Evolutionary conservation across 2,797 vertebrate species (phyloP), one percentile per base, ranked within the genome.

Genomic region (Premnoplex brunnescens): DNA sequence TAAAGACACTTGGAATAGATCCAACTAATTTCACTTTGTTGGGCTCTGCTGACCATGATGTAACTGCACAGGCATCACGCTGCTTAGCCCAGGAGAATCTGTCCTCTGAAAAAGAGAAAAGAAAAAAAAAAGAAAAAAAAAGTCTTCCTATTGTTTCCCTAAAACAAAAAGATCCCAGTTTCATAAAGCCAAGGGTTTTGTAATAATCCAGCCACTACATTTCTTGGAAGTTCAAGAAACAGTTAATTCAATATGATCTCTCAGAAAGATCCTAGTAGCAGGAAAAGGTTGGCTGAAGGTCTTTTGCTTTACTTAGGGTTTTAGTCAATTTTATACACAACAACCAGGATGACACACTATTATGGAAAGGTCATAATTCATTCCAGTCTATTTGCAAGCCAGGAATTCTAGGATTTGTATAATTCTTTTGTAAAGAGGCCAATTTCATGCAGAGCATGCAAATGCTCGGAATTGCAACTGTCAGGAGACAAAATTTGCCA

Each of bases 281-380:
- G 51, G 78, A 90, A 43, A 85, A 54, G 1, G 2, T 58, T 85
- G 76, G 75, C 41, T 72, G 60, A 89, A 91, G 43, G 56, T 58
- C 74, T 85, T 95, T 82, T 68, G 63, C 81, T 80, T 54, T 85
- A 68, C 24, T 89, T 56, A 10, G 69, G 62, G 24, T 83, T 95
- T 88, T 91, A 69, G 67, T 66, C 93, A 92, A 92, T 92, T 95
- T 93, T 85, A 82, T 67, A 68, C 37, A 85, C 1, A 26, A 85
- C 62, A 89, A 55, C 41, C 37, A 90, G 36, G 44, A 89, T 71
- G 71, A 91, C 62, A 81, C 1, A 4, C 46, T 93, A 63, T 85
- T 88, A 94, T 59, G 67, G 71, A 85, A 79, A 95, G 80, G 75
- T 54, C 64, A 48, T 92, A 92, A 95, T 84, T 94, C 82, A 95